A percentile compares a stretch with the other conserved stretches of the same genome.
phyloP scores from a whole-genome alignment of 2,888 invertebrate species.

The Pyrrhia umbra region DNA sequence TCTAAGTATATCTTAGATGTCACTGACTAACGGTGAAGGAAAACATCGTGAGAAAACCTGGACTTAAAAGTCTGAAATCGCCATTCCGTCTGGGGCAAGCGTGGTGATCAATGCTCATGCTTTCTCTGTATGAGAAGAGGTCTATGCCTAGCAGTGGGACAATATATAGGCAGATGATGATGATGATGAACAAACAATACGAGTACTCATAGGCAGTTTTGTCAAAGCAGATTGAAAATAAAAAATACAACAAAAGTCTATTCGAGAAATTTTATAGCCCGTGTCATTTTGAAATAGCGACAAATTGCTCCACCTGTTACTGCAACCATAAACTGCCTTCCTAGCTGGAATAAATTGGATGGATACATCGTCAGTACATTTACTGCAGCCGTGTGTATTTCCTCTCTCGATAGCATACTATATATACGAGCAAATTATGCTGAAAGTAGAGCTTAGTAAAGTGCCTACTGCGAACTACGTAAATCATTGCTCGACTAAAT shows the following conservation, averaged over 20 bases:
- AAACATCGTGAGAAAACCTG: too few relatives aligned
- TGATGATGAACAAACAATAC: too few relatives aligned
- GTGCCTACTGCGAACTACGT: neutral
- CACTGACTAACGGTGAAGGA: too few relatives aligned
- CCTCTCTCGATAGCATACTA: neutral
- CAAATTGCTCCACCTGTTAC: slow-evolving; percentile 61
- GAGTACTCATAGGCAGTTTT: too few relatives aligned
- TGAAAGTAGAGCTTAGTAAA: neutral
- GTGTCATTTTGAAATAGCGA: slow-evolving; percentile 38
- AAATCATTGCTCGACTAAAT: neutral
- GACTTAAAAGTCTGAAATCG: too few relatives aligned
- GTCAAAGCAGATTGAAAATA: slow-evolving; percentile 5
- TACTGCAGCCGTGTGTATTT: slow-evolving; percentile 12
- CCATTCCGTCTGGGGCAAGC: too few relatives aligned
- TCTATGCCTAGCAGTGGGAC: too few relatives aligned
- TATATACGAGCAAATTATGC: neutral
- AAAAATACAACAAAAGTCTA: neutral
- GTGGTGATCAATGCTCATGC: too few relatives aligned
- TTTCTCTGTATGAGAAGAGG: too few relatives aligned
- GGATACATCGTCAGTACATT: slow-evolving; percentile 27
- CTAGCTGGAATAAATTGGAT: slow-evolving; percentile 42
- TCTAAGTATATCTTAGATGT: too few relatives aligned
- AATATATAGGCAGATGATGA: too few relatives aligned
- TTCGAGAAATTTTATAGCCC: too few relatives aligned
- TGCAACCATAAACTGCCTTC: slow-evolving; percentile 40